These are phyloP conservation scores for Callorhinus ursinus DNA, from an alignment of 2,113 vertebrate species.

Conservation along the genomic window DNA sequence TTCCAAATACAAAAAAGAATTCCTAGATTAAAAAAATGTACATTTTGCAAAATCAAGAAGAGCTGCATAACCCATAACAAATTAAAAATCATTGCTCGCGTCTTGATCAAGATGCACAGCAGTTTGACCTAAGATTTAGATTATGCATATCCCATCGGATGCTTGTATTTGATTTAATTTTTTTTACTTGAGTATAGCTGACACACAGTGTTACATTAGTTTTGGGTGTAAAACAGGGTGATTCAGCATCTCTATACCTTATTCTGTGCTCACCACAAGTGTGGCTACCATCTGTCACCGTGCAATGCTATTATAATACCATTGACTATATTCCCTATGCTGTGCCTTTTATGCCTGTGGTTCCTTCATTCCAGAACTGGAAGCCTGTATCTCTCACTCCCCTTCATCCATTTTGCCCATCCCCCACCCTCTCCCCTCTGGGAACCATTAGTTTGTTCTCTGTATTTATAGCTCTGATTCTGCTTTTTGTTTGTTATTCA, in stretches of 20 bases:
- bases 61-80: slow-evolving; percentile 8
- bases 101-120: background rate
- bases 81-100: slow-evolving; percentile 6
- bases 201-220: background rate
- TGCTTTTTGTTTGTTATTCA: background rate
- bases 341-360: background rate
- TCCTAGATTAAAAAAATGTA: background rate
- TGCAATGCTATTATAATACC: background rate
- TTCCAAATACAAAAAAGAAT: background rate
- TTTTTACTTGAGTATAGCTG: background rate
- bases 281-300: background rate
- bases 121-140: background rate
- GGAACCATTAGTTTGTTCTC: background rate
- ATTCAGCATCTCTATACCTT: background rate
- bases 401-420: background rate
- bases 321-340: background rate
- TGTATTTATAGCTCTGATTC: background rate
- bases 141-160: slow-evolving; percentile 41
- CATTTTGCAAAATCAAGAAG: slow-evolving; percentile 46
- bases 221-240: background rate
- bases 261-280: background rate
- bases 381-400: background rate
- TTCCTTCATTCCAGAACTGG: background rate
- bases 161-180: slow-evolving; percentile 65
- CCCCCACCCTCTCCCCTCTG: background rate